Conservation (phyloP, 2,113 vertebrate genomes). For the Anser cygnoides region DNA sequence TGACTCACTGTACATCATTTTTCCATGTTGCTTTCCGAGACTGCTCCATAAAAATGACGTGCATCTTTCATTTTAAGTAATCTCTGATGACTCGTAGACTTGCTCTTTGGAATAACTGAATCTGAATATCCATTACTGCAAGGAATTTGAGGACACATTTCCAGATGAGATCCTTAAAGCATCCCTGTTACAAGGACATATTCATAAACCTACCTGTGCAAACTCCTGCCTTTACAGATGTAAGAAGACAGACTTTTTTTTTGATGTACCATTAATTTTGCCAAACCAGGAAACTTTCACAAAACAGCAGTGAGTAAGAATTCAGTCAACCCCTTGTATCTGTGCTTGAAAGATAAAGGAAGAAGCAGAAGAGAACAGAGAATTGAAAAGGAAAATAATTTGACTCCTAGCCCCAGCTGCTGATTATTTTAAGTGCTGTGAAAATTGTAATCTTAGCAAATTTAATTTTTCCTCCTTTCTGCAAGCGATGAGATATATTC, state of each 20-base stretch:
- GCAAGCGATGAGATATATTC: not conserved
- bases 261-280: not conserved
- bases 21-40: not conserved
- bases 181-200: not conserved
- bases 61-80: not conserved
- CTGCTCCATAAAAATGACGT: not conserved
- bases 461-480: not conserved
- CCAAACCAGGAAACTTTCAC: not conserved
- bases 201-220: not conserved
- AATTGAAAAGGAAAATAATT: not conserved
- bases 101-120: not conserved
- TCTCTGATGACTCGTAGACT: not conserved
- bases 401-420: not conserved
- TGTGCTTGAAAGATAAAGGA: not conserved
- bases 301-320: not conserved
- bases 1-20: not conserved
- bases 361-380: not conserved
- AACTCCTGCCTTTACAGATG: not conserved
- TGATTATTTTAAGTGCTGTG: not conserved
- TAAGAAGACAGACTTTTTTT: not conserved
- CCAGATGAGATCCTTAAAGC: not conserved
- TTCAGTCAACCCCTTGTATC: not conserved
- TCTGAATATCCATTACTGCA: not conserved
- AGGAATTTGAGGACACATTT: not conserved
- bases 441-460: not conserved